A percentile compares a stretch with the other conserved stretches of the same genome.
phyloP scores from a whole-genome alignment of 2,113 vertebrate species.

The Calonectris borealis region DNA sequence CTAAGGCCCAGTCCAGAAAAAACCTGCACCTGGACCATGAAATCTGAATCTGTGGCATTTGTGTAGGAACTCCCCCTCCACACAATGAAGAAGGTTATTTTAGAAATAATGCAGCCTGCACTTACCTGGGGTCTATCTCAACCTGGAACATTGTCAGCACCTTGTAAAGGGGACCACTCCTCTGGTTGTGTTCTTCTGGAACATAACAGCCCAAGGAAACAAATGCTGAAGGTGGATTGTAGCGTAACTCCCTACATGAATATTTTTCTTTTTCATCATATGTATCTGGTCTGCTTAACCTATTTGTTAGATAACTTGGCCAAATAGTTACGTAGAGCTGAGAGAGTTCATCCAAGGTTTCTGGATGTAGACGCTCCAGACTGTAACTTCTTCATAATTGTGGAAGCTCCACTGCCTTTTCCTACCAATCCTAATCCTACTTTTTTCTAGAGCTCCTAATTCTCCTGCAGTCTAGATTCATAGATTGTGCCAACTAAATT shows the following conservation, averaged over 20 bases:
- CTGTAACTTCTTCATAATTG: background rate
- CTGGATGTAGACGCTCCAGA: background rate
- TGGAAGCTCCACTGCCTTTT: background rate
- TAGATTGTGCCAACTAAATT: background rate
- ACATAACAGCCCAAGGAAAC: background rate
- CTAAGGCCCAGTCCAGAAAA: background rate
- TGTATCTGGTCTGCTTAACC: background rate
- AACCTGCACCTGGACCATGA: background rate
- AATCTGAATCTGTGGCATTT: background rate
- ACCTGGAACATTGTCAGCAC: background rate
- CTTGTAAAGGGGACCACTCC: background rate
- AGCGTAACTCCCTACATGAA: background rate
- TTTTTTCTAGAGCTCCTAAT: background rate
- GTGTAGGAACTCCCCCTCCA: background rate
- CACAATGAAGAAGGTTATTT: accelerated
- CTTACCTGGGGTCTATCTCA: background rate
- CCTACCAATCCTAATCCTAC: background rate
- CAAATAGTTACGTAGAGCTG: accelerated
- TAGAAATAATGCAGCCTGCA: background rate
- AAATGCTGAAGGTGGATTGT: background rate
- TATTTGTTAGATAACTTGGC: background rate
- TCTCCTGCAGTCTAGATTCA: background rate
- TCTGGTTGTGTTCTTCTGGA: background rate
- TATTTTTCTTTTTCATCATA: background rate
- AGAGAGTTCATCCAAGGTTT: background rate